Percentiles rank a stretch among this genome's conserved stretches.
phyloP scores from a whole-genome alignment of 2,888 invertebrate species.

The Megamerina dolium region DNA sequence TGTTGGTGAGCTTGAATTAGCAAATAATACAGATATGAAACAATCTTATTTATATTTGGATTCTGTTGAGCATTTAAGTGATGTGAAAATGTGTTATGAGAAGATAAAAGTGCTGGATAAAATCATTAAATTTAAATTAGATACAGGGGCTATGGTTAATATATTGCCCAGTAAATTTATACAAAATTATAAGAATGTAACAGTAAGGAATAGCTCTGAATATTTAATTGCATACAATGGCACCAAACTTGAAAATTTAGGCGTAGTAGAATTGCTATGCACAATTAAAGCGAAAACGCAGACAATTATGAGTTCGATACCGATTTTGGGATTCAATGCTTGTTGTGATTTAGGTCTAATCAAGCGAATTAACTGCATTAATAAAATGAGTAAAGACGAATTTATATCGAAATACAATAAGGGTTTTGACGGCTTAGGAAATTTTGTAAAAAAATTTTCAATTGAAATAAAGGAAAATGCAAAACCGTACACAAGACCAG shows the following conservation, averaged over 20 bases:
- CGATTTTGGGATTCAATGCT: constrained; percentile 5
- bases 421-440: constrained; percentile 12
- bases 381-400: not conserved
- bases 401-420: constrained; percentile 4
- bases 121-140: constrained; percentile 5
- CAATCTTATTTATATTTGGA: constrained; percentile 9
- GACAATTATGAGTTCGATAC: constrained; percentile 1
- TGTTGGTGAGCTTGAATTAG: constrained; percentile 3
- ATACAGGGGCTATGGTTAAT: constrained; percentile 12
- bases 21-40: constrained; percentile 2
- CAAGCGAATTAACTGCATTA: constrained; percentile 8
- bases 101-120: constrained; percentile 7
- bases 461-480: constrained; percentile 12
- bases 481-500: constrained; percentile 8
- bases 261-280: not conserved
- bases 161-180: constrained; percentile 7
- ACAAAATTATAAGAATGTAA: constrained; percentile 5
- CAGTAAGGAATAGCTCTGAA: constrained; percentile 5
- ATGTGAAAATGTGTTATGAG: constrained; percentile 9
- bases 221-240: constrained; percentile 15
- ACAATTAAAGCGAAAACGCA: not conserved
- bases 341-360: constrained; percentile 11
- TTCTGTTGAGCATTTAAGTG: constrained; percentile 8
- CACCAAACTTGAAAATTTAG: constrained; percentile 6
- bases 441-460: constrained; percentile 6